Conservation (phyloP, 1,140 invertebrate genomes). For the Coenobita brevimanus region DNA sequence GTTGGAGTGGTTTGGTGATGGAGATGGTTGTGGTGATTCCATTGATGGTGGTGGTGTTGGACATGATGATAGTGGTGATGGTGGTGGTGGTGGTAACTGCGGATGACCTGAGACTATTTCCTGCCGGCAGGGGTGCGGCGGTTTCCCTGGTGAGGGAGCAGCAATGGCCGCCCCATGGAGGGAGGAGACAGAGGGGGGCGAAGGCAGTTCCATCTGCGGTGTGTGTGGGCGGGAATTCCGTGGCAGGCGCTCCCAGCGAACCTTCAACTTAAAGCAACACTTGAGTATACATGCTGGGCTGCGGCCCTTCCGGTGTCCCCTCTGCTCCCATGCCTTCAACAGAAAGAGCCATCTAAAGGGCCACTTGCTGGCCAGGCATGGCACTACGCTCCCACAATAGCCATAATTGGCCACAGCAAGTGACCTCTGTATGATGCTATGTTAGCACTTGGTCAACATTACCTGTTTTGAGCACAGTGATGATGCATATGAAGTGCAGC, state of each 20-base stretch:
- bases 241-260: conserved; percentile 62
- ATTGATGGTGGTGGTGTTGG: neutral
- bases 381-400: conserved; percentile 49
- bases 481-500: too few relatives aligned
- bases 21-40: neutral
- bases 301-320: conserved; percentile 78
- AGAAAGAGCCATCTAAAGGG: conserved; percentile 73
- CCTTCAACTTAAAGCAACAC: conserved; percentile 70
- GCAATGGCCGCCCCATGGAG: conserved; percentile 22
- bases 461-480: too few relatives aligned
- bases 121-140: conserved; percentile 54
- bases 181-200: conserved; percentile 51
- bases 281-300: conserved; percentile 76
- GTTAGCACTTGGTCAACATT: too few relatives aligned
- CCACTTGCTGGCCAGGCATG: conserved; percentile 54
- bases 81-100: conserved; percentile 6
- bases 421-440: too few relatives aligned
- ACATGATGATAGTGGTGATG: too few relatives aligned
- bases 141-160: conserved; percentile 55
- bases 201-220: conserved; percentile 56
- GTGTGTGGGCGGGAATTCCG: conserved; percentile 65
- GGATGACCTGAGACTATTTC: conserved; percentile 59
- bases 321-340: conserved; percentile 78
- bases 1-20: conserved; percentile 12
- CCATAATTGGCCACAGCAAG: neutral